Conservation (phyloP, 2,797 vertebrate species). For the Lophius americanus region DNA sequence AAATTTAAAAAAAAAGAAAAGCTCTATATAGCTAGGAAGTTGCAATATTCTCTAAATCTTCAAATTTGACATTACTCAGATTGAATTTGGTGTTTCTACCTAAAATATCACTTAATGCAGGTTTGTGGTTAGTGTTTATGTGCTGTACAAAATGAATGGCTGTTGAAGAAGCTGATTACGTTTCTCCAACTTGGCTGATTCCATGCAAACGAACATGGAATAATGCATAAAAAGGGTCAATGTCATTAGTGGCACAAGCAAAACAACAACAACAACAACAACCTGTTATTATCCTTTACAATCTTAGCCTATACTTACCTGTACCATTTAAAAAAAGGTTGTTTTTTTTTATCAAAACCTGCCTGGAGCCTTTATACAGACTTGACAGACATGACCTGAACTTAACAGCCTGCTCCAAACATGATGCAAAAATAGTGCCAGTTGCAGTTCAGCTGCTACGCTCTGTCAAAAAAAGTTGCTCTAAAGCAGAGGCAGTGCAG, state of each 20-base stretch:
- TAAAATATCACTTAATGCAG: constrained; percentile 31
- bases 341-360: constrained; percentile 20
- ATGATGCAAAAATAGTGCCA: constrained; percentile 18
- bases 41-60: constrained; percentile 1
- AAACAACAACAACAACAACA: constrained; percentile 11
- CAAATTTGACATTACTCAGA: background rate
- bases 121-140: background rate
- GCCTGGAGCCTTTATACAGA: constrained; percentile 1
- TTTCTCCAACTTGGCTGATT: background rate
- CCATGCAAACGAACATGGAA: background rate
- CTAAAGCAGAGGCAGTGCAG: constrained; percentile 46
- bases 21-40: background rate
- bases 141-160: constrained; percentile 8
- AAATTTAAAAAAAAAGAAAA: background rate
- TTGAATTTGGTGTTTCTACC: background rate
- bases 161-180: background rate
- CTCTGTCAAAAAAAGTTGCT: constrained; percentile 44
- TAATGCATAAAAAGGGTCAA: background rate
- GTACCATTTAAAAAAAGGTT: constrained; percentile 13
- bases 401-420: constrained; percentile 21
- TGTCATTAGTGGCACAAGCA: constrained; percentile 7
- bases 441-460: constrained; percentile 14
- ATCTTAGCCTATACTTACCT: constrained; percentile 12
- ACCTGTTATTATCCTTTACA: constrained; percentile 44
- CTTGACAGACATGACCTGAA: constrained; percentile 25